Evolutionary conservation across 2,888 invertebrate species (phyloP), one percentile per base, ranked within the genome.

Genomic region (Stratiomys singularior): DNA sequence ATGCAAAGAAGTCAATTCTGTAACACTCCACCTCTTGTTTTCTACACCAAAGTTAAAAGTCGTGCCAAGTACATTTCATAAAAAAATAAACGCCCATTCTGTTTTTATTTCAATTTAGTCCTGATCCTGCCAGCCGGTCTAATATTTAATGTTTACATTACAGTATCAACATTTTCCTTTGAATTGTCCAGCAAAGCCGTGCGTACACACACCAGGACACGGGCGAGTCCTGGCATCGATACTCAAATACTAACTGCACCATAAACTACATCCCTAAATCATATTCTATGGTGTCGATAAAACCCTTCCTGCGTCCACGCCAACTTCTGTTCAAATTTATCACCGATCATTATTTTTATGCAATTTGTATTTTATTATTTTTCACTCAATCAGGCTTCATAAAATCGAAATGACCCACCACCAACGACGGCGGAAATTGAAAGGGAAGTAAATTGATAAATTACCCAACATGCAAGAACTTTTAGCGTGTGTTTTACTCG

Each of bases 311-410:
- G 3, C 15, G 23, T 60, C 66, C 4, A 52, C 15, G 52, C 18
- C 23, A 13, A 66, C 9, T 18, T 21, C 60, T 25, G 18, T 37
- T 60, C 66, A 58, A 69, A 77, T 77, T 77, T 77, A 77, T 77
- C 69, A 71, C 71, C 69, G 69, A 37, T 30, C 77, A 77, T 77
- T 69, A 77, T 71, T 77, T 77, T 77, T 71, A 77, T 58, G 77
- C 58, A 69, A 69, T 77, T 77, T 77, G 67, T 69, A 71, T 77
- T 77, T 77, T 77, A 77, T 69, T 77, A 77, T 77, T 69, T 77
- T 77, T 77, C 77, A 77, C 77, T 77, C 77, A 77, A 77, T 77
- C 77, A 77, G 69, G 71, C 77, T 67, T 77, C 77, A 77, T 77
- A 77, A 77, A 77, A 77, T 69, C 44, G 69, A 25, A 71, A 77